Evolutionary conservation across 2,888 invertebrate species (phyloP).

Genomic region (Hypomecis atomaria): DNA sequence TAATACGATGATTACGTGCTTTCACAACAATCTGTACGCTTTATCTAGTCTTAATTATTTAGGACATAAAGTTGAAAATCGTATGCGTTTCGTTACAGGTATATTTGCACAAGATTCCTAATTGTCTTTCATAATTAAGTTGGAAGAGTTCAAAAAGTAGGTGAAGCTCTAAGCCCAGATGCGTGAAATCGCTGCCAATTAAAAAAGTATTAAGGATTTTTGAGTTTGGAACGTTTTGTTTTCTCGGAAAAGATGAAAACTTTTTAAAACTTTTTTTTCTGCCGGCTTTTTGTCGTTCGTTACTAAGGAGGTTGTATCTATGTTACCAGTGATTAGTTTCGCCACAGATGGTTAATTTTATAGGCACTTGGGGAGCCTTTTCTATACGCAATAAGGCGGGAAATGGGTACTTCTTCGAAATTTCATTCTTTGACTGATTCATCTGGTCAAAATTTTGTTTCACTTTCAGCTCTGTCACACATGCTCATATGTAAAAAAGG

Average conservation of each 20-base stretch:
- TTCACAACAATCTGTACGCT: constrained; percentile 32
- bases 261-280: background rate
- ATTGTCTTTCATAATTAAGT: constrained; percentile 69
- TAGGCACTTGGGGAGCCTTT: constrained; percentile 9
- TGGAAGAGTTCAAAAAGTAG: constrained; percentile 57
- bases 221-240: constrained; percentile 51
- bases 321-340: constrained; percentile 17
- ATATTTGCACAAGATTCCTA: constrained; percentile 49
- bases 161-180: constrained; percentile 57
- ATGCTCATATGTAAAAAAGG: no score
- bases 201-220: constrained; percentile 62
- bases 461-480: no score
- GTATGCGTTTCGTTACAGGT: constrained; percentile 5
- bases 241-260: constrained; percentile 21
- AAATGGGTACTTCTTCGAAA: no score
- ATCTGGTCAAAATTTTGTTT: no score
- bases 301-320: background rate
- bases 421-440: no score
- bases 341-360: constrained; percentile 17
- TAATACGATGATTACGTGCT: constrained; percentile 55
- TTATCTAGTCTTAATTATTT: constrained; percentile 32
- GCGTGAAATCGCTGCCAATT: constrained; percentile 64
- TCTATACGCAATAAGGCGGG: constrained; percentile 11
- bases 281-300: background rate
- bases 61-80: constrained; percentile 37